A percentile compares a stretch with the other conserved stretches of the same genome.
phyloP scores from a whole-genome alignment of 2,113 vertebrate species.

The Dicaeum eximium region DNA sequence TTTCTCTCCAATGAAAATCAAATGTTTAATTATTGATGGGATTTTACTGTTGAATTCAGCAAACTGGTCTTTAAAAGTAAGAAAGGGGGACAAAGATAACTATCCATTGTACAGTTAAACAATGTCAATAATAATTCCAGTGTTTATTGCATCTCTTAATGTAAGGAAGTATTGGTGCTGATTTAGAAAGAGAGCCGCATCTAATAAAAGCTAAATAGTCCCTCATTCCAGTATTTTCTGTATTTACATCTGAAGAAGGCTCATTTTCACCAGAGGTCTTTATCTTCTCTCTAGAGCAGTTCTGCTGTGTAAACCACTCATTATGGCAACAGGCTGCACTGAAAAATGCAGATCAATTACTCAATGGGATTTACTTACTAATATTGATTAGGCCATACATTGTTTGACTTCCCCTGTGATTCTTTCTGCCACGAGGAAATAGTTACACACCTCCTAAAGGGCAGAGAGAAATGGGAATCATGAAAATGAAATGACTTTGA shows the following conservation, averaged over 20 bases:
- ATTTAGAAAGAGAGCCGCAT: neutral
- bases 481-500: neutral
- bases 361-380: neutral
- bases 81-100: neutral
- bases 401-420: neutral
- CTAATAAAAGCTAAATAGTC: neutral
- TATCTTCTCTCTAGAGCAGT: neutral
- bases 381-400: neutral
- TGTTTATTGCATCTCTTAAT: neutral
- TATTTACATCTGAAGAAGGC: neutral
- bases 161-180: neutral
- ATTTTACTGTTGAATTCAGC: neutral
- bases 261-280: neutral
- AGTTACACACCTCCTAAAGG: neutral
- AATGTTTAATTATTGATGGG: neutral
- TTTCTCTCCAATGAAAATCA: conserved; percentile 13
- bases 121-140: neutral
- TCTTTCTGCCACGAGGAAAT: neutral
- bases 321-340: neutral
- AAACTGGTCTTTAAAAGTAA: neutral
- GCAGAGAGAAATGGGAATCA: neutral
- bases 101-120: neutral
- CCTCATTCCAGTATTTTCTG: neutral
- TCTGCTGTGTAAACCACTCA: neutral
- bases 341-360: neutral